phyloP scores from a whole-genome alignment of 2,113 vertebrate genomes.

The Rhinoderma darwinii region DNA sequence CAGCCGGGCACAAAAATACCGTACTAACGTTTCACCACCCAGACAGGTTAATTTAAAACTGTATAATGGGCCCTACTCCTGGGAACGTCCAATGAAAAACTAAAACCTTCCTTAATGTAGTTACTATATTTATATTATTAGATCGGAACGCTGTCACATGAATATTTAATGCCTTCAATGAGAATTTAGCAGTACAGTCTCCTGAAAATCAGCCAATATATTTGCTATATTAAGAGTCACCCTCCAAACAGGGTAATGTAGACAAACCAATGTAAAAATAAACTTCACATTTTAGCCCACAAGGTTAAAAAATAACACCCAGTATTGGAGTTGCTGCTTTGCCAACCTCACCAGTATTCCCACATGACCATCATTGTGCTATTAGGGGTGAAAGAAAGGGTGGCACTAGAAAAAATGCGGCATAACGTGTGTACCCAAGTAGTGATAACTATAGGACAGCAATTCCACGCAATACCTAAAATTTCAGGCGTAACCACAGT shows the following conservation, averaged over 20 bases:
- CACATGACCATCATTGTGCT: background rate
- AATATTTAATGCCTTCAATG: constrained; percentile 15
- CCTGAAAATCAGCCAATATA: background rate
- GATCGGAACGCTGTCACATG: background rate
- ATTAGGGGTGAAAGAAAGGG: no score
- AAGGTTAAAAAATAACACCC: background rate
- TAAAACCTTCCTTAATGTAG: background rate
- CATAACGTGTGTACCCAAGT: no score
- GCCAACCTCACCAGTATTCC: background rate
- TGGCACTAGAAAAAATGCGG: no score
- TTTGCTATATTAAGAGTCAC: constrained; percentile 8
- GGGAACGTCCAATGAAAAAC: background rate
- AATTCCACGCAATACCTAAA: no score
- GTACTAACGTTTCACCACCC: background rate
- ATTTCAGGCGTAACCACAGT: no score
- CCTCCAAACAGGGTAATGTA: background rate
- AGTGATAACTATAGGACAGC: no score
- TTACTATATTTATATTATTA: constrained; percentile 30
- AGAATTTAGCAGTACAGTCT: background rate
- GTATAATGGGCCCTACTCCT: constrained; percentile 1
- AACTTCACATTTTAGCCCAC: background rate
- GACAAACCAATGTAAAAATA: background rate
- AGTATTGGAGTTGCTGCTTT: background rate
- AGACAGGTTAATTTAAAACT: constrained; percentile 31
- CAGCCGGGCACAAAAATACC: constrained; percentile 1